A percentile compares a stretch with the other conserved stretches of the same genome.
Conservation (phyloP, 2,797 vertebrate species). For the Cyprinella venusta region DNA sequence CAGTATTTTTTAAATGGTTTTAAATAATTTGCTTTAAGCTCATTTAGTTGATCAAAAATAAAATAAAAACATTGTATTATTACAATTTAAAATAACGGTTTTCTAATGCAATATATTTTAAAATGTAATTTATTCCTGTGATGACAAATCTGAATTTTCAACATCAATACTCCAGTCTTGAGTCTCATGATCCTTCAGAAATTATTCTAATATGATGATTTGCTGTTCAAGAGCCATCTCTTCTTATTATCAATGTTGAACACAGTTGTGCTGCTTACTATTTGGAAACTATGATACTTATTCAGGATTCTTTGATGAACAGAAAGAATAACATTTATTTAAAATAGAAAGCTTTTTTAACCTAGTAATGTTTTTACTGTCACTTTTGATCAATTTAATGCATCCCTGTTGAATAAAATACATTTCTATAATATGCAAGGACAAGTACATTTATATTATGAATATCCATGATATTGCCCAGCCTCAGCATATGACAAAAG, state of each 20-base stretch:
- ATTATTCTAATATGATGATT: not conserved
- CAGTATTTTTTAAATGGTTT: not conserved
- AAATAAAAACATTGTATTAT: not conserved
- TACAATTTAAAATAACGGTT: not conserved
- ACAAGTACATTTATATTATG: not conserved
- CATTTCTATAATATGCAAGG: not conserved
- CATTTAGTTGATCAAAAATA: not conserved
- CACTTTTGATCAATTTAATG: not conserved
- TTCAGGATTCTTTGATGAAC: not conserved
- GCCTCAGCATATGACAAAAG: constrained; percentile 1
- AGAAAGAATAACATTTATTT: not conserved
- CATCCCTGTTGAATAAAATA: not conserved
- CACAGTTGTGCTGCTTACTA: not conserved
- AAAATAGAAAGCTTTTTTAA: not conserved
- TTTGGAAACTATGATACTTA: not conserved
- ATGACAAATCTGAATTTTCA: not conserved
- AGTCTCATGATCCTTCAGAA: not conserved
- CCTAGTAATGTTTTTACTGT: not conserved
- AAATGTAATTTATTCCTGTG: not conserved
- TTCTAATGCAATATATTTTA: not conserved
- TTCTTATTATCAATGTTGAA: not conserved
- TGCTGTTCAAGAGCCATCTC: not conserved
- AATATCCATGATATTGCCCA: not conserved
- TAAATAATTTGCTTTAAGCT: not conserved
- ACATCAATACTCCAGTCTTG: not conserved